These are phyloP conservation scores for Oedothorax gibbosus DNA, from an alignment of 1,140 invertebrate genomes.

Conservation along the genomic window DNA sequence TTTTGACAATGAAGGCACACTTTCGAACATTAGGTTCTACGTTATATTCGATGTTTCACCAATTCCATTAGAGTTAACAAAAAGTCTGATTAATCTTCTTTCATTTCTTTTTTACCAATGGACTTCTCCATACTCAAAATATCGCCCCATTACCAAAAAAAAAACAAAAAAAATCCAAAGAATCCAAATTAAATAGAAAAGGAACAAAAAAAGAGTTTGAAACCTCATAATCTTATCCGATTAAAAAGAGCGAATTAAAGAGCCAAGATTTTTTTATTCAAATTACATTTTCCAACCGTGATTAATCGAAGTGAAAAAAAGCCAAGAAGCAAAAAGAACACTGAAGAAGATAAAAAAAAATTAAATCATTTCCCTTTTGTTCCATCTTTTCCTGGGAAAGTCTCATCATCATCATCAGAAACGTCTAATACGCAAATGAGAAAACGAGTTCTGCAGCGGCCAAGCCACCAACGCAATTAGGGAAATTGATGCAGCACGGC, in stretches of 20 bases:
- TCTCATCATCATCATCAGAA: neutral
- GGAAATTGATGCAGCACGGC: neutral
- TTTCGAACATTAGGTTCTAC: neutral
- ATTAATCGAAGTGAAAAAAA: neutral
- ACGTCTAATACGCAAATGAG: neutral
- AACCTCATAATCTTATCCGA: neutral
- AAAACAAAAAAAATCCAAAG: neutral
- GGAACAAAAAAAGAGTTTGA: neutral
- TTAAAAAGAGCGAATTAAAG: conserved; percentile 5
- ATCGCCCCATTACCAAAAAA: neutral
- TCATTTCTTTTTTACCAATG: neutral
- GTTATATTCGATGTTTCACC: neutral
- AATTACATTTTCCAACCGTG: neutral
- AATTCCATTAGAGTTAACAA: neutral
- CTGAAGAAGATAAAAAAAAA: neutral
- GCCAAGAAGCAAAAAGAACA: neutral
- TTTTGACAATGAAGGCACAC: neutral
- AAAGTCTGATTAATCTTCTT: conserved; percentile 1
- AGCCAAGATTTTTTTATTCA: neutral
- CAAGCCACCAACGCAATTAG: neutral
- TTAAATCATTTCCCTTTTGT: neutral
- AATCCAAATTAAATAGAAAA: neutral
- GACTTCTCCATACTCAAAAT: neutral
- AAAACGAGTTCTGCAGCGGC: neutral
- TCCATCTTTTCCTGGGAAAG: neutral